Base-by-base conservation (phyloP, 2,797 vertebrate species). In the Pseudochromis fuscus region DNA sequence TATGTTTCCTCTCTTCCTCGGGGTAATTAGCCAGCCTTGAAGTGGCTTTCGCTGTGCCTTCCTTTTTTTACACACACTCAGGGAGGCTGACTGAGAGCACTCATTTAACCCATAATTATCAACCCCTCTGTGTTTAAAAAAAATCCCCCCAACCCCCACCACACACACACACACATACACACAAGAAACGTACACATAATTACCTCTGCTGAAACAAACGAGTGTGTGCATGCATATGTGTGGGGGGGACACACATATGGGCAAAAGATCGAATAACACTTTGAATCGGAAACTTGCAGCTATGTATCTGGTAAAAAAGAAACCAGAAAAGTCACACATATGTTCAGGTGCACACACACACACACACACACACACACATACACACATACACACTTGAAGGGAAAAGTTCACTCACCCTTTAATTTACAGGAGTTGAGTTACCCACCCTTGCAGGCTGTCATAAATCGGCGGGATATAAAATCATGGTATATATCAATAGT, bases 71-170 rank as follows among this genome's bases (percentile, higher is more conserved):
- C 88, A 87, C 84, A 88, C 88, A 82, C 84, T 88, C 77, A 70
- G 82, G 85, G 83, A 87, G 87, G 87, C 87, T 89, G 83, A 91
- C 91, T 91, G 84, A 82, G 87, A 88, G 83, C 81, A 86, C 84
- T 91, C 79, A 77, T 90, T 91, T 85, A 94, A 92, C 91, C 85
- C 93, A 72, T 92, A 90, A 93, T 94, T 93, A 94, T 89, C 85
- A 88, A 86, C 67, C 81, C 77, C 84, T 87, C 89, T 91, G 82
- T 89, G 86, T 89, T 93, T 91, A 90, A 86, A 75, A 85, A 82
- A 64, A 72, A 56, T 9, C 16, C 67, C 30, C 65, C 74, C 37
- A 64, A 33, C 33, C 60, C 52, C 67, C 78, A 70, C 71, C 50
- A 66, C 30, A 58, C 45, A 15, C 28, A 64, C 55, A 56, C 40